Conservation (phyloP, 1,140 invertebrate genomes). For the Apis dorsata region DNA sequence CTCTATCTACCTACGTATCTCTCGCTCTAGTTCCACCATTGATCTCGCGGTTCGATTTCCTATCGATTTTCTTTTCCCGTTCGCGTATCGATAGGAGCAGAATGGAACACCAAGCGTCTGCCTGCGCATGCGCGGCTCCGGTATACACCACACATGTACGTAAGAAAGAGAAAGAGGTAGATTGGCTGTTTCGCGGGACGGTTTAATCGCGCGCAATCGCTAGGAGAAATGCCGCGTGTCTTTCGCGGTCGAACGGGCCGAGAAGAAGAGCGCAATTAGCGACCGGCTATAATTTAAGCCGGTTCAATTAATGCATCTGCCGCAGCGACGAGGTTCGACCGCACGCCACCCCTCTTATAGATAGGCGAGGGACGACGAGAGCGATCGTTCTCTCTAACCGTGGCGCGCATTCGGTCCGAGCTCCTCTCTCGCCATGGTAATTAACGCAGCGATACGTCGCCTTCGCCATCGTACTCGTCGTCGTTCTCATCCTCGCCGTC, state of each 20-base stretch:
- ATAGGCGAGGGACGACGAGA: slow-evolving; percentile 24
- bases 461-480: not conserved
- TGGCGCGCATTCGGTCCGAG: slow-evolving; percentile 8
- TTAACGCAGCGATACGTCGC: slow-evolving; percentile 44
- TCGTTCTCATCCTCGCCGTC: not conserved
- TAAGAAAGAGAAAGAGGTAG: not conserved
- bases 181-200: slow-evolving; percentile 9
- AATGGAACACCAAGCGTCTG: no score
- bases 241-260: slow-evolving; percentile 27
- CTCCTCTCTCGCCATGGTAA: slow-evolving; percentile 36
- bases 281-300: slow-evolving; percentile 76
- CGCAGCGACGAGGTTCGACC: slow-evolving; percentile 38
- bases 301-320: slow-evolving; percentile 75
- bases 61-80: not conserved
- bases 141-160: no score
- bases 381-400: slow-evolving; percentile 14
- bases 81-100: not conserved
- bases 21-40: not conserved
- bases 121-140: no score
- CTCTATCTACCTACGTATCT: not conserved
- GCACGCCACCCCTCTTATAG: slow-evolving; percentile 22
- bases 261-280: slow-evolving; percentile 74
- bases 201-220: slow-evolving; percentile 38
- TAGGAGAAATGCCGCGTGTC: slow-evolving; percentile 46
- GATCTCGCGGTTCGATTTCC: not conserved